Percentiles rank a stretch among this genome's conserved stretches.
These are phyloP conservation scores for Dendrolimus houi DNA, from an alignment of 2,888 invertebrate genomes.

Conservation along the genomic window DNA sequence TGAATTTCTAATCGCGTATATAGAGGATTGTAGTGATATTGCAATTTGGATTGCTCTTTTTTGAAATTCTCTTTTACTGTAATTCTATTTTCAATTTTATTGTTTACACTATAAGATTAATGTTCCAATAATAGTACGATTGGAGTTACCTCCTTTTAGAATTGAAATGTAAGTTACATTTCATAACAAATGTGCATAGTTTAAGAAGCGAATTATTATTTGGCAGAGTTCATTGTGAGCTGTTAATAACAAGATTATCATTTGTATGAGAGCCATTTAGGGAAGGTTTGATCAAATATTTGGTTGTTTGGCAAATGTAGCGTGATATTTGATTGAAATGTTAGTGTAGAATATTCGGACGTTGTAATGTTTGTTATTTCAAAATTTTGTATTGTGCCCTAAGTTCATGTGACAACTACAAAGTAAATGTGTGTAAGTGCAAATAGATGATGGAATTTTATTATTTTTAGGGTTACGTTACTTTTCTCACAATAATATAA, in stretches of 20 bases:
- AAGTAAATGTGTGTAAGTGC: too few species aligned
- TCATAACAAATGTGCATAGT: slow-evolving; percentile 28
- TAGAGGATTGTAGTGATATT: slow-evolving; percentile 19
- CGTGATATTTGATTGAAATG: slow-evolving; percentile 25
- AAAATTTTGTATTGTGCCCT: too few species aligned
- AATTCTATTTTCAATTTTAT: slow-evolving; percentile 10
- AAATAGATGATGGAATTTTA: too few species aligned
- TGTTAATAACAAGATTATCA: slow-evolving; percentile 59
- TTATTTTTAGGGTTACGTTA: too few species aligned
- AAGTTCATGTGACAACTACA: too few species aligned
- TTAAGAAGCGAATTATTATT: slow-evolving; percentile 56
- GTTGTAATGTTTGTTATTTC: too few species aligned
- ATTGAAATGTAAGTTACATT: slow-evolving; percentile 9
- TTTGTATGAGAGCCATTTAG: slow-evolving; percentile 25
- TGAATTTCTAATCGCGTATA: slow-evolving; percentile 9
- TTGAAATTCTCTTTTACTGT: slow-evolving; percentile 16
- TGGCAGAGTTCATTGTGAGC: slow-evolving; percentile 44
- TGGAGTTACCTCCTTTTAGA: slow-evolving; percentile 14
- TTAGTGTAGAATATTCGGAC: not conserved
- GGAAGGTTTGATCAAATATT: slow-evolving; percentile 58
- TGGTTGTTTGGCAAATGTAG: slow-evolving; percentile 42
- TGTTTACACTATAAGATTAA: not conserved
- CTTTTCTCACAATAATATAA: too few species aligned
- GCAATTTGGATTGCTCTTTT: slow-evolving; percentile 34
- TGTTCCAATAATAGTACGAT: slow-evolving; percentile 9